Base-by-base conservation (phyloP, 2,888 invertebrate species). In the Ormyrus rosae region DNA sequence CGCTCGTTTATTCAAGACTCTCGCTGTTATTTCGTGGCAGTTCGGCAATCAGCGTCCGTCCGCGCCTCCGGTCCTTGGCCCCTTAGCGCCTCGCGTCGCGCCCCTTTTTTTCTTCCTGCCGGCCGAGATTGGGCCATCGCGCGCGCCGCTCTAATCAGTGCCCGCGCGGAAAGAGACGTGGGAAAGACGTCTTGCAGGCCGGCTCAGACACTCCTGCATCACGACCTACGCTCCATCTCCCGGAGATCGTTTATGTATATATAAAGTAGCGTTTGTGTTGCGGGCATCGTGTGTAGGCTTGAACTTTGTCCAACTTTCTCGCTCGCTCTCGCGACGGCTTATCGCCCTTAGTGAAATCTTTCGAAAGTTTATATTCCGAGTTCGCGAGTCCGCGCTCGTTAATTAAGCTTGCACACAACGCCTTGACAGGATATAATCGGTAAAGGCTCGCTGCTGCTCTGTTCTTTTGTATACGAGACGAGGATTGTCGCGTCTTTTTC, bases 291-390 rank as follows among this genome's bases (percentile, higher is more conserved):
- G 69, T 58, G 58, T 10, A 58, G 60, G 34, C 58, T 71, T 60
- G 67, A 78, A 71, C 65, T 79, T 69, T 56, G 68, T 69, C 58
- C 79, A 65, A 79, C 69, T 69, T 73, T 79, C 73, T 69, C 63
- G 61, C 60, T 13, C 48, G 58, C 53, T 6, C 55, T 10, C 34
- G 34, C 34, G 34, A 34, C 34, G 2, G 65, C 58, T 74, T 74
- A 68, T 74, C 56, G 73, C 79, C 69, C 53, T 74, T 63, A 56
- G 73, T 69, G 73, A 63, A 73, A 79, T 79, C 73, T 68, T 78
- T 67, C 69, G 73, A 79, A 79, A 79, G 73, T 74, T 63, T 46
- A 58, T 56, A 63, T 55, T n/a, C 50, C 60, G 19, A 75, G 45
- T 45, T 8, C 13, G 5, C 11, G 11, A 13, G 50, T 50, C 7